A percentile compares a stretch with the other conserved stretches of the same genome.
Conservation (phyloP, 2,113 vertebrate species). For the Lamprotornis superbus region DNA sequence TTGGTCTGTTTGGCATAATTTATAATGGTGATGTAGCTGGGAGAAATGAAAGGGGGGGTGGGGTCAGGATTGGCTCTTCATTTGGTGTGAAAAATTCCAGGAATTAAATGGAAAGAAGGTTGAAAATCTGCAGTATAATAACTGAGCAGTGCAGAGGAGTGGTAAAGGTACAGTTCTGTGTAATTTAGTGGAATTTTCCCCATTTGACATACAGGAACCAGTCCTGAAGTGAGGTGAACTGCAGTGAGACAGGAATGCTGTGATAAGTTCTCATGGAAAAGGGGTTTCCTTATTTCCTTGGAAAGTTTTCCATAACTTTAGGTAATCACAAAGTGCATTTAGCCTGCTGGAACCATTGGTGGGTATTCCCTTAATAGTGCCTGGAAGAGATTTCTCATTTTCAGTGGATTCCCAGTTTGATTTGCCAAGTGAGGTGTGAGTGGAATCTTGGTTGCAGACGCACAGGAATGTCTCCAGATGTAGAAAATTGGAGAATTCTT, state of each 20-base stretch:
- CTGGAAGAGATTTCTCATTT: slow-evolving; percentile 33
- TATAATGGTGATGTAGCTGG: not conserved
- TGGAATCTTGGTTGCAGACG: not conserved
- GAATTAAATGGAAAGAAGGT: not conserved
- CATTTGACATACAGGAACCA: not conserved
- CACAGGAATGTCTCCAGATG: not conserved
- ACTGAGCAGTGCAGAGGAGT: not conserved
- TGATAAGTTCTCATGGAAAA: not conserved
- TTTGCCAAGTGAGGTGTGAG: not conserved
- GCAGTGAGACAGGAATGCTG: not conserved
- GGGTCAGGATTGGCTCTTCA: not conserved
- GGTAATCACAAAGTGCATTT: slow-evolving; percentile 73
- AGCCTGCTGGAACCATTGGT: slow-evolving; percentile 51
- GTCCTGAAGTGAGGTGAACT: not conserved
- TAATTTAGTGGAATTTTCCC: not conserved
- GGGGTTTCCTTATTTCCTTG: not conserved
- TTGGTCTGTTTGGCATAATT: not conserved
- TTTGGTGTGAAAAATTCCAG: not conserved
- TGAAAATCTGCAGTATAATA: not conserved
- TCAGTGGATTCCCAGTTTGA: not conserved
- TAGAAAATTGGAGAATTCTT: not conserved
- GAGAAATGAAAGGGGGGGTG: not conserved
- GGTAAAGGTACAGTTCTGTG: not conserved
- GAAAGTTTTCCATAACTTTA: slow-evolving; percentile 44
- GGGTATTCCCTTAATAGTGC: slow-evolving; percentile 60